Percentiles rank a stretch among this genome's conserved stretches.
phyloP scores from a whole-genome alignment of 2,888 invertebrate species.

The Pyrgus malvae region DNA sequence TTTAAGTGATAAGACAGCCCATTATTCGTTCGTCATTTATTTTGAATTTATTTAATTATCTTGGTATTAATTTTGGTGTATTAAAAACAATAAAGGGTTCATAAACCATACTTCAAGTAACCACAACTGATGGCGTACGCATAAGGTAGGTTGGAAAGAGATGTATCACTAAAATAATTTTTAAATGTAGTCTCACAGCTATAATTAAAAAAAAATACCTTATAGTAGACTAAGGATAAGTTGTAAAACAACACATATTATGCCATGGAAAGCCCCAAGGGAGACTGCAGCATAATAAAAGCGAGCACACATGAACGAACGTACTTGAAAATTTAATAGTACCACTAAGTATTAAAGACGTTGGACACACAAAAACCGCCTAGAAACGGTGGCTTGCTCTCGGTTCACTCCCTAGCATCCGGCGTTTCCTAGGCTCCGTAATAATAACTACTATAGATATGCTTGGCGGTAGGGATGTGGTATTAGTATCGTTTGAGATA shows the following conservation, averaged over 20 bases:
- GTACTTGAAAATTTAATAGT: conserved; percentile 24
- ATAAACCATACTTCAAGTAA: too few relatives aligned
- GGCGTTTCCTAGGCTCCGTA: conserved; percentile 57
- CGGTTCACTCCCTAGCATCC: conserved; percentile 50
- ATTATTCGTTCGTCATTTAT: too few relatives aligned
- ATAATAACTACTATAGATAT: conserved; percentile 65
- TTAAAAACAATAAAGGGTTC: too few relatives aligned
- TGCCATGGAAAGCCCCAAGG: not conserved
- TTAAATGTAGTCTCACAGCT: too few relatives aligned
- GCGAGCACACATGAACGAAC: conserved; percentile 8
- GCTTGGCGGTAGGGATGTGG: too few relatives aligned
- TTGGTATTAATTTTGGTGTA: too few relatives aligned
- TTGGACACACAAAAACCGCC: conserved; percentile 21
- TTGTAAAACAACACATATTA: not conserved
- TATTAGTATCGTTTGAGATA: too few relatives aligned
- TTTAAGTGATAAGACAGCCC: too few relatives aligned
- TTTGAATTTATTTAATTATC: too few relatives aligned
- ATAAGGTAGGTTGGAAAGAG: too few relatives aligned
- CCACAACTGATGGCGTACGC: too few relatives aligned
- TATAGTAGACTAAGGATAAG: not conserved
- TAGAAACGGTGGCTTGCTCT: conserved; percentile 36
- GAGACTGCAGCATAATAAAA: conserved; percentile 17
- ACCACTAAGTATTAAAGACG: conserved; percentile 23
- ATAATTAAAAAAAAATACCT: not conserved
- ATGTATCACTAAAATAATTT: too few relatives aligned